Conservation (phyloP, 2,797 vertebrate genomes). For the Schizothorax lantsangensis region DNA sequence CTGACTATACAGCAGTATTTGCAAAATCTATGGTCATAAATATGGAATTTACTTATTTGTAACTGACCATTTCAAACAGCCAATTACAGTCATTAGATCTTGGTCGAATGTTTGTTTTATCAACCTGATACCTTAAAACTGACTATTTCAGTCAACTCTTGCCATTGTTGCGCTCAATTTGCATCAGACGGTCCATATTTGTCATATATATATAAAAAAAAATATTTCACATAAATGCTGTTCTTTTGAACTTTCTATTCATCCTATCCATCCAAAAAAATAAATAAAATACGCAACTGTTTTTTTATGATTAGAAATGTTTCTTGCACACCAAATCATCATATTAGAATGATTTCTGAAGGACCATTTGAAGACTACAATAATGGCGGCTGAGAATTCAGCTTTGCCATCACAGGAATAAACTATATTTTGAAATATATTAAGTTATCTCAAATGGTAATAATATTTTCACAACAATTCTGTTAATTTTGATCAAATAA, state of each 20-base stretch:
- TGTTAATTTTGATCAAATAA: background rate
- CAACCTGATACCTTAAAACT: background rate
- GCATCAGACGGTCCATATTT: background rate
- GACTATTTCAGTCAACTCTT: background rate
- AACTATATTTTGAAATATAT: background rate
- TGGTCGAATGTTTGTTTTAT: background rate
- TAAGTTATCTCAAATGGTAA: background rate
- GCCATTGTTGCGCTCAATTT: background rate
- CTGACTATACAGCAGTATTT: background rate
- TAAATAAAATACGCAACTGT: too few relatives aligned
- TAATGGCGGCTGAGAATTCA: background rate
- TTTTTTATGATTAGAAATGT: background rate
- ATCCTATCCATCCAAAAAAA: too few relatives aligned
- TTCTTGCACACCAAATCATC: background rate
- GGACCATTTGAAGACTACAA: background rate
- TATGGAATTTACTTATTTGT: background rate
- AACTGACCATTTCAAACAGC: background rate
- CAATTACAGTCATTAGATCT: conserved; percentile 3
- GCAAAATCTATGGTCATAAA: background rate
- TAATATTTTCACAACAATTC: background rate
- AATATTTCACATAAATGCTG: too few relatives aligned
- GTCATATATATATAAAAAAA: too few relatives aligned
- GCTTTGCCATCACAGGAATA: background rate
- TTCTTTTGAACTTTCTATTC: too few relatives aligned
- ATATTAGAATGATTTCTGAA: background rate